These are phyloP conservation scores for Neotragus pygmaeus DNA, from an alignment of 2,113 vertebrate genomes.

Conservation along the genomic window DNA sequence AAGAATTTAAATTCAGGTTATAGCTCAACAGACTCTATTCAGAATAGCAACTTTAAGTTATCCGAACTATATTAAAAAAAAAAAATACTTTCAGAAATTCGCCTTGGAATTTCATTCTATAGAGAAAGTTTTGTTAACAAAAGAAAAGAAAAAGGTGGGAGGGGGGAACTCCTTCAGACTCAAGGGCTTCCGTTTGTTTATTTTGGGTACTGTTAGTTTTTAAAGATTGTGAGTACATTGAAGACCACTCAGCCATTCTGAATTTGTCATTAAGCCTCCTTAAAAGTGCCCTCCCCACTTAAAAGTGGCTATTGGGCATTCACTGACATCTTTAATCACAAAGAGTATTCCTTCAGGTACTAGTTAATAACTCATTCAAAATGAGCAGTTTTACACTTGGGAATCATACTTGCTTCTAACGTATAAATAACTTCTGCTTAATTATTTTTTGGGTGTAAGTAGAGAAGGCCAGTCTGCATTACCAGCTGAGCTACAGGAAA, in stretches of 20 bases:
- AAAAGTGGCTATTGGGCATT: neutral
- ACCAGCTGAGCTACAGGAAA: neutral
- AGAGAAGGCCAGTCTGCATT: neutral
- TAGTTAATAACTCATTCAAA: slow-evolving; percentile 22
- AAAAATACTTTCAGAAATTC: neutral
- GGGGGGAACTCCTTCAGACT: neutral
- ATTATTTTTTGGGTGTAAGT: neutral
- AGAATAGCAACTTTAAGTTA: neutral
- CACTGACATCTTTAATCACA: neutral
- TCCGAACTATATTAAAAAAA: neutral
- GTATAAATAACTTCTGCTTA: slow-evolving; percentile 14
- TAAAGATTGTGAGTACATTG: neutral
- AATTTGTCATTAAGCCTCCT: neutral
- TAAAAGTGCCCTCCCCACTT: neutral
- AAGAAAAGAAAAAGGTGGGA: neutral
- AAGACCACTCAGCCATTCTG: neutral
- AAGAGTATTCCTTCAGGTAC: neutral
- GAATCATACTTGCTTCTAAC: slow-evolving; percentile 34
- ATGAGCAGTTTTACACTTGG: neutral
- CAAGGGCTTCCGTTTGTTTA: neutral
- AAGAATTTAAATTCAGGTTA: neutral
- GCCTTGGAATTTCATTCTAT: neutral
- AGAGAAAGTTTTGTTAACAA: neutral
- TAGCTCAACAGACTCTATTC: slow-evolving; percentile 8
- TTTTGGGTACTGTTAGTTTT: neutral